Evolutionary conservation across 64 coral and sea anemone species (phyloP).

Genomic region (Montipora capricornis): DNA sequence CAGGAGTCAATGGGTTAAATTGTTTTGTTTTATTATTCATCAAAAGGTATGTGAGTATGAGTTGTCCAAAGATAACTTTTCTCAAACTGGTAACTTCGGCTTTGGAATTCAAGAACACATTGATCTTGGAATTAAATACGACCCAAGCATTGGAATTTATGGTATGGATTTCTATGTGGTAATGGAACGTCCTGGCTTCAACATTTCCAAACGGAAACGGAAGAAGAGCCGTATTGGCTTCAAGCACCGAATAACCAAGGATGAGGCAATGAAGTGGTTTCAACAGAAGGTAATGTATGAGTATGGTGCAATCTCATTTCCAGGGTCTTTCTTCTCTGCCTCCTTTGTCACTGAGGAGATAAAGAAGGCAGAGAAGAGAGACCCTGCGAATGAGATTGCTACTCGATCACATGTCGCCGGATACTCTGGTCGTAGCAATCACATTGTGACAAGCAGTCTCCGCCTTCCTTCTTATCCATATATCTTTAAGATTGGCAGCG

Average conservation of each 20-base stretch:
- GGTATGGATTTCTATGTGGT: constrained; percentile 99
- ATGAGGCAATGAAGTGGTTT: constrained; percentile 99
- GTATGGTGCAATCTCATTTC: not conserved
- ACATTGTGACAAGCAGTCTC: no score
- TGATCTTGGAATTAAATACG: constrained; percentile 99
- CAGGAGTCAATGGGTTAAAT: no score
- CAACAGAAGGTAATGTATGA: constrained; percentile 90
- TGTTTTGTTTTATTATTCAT: not conserved
- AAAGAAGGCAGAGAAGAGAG: no score
- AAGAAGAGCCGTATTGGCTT: constrained; percentile 70
- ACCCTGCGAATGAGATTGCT: no score
- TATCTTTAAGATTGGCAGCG: no score
- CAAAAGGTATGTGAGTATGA: constrained; percentile 88
- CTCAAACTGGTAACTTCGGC: constrained; percentile 97
- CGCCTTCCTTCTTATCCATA: no score
- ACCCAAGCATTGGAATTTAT: constrained; percentile 99
- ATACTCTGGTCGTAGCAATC: no score
- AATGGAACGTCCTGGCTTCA: constrained; percentile 91
- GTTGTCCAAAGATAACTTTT: constrained; percentile 91
- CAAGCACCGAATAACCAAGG: constrained; percentile 84
- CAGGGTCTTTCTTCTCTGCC: no score
- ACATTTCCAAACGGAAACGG: constrained; percentile 78
- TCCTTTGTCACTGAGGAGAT: no score
- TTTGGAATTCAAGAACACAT: constrained; percentile 99
- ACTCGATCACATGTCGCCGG: no score